These are phyloP conservation scores for Astyanax mexicanus DNA, from an alignment of 2,797 vertebrate species.

Conservation along the genomic window DNA sequence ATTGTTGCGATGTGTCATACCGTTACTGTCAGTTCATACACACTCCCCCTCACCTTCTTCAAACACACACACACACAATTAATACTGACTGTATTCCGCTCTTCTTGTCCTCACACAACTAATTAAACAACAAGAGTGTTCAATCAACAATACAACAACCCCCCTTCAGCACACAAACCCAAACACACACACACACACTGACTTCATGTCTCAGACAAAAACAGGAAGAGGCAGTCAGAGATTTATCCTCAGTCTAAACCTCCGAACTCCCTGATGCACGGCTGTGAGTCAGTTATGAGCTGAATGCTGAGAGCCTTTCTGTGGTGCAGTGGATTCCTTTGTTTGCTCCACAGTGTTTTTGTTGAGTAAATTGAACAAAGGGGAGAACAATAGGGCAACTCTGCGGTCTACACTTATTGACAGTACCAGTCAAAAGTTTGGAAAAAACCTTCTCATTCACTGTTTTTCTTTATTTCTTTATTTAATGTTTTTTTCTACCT, in stretches of 20 bases:
- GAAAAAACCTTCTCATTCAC: too few relatives aligned
- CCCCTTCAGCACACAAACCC: constrained; percentile 24
- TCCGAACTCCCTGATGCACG: constrained; percentile 11
- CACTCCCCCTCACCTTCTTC: background rate
- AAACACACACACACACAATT: background rate
- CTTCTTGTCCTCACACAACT: background rate
- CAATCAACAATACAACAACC: constrained; percentile 17
- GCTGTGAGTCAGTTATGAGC: constrained; percentile 22
- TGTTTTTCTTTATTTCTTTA: too few relatives aligned
- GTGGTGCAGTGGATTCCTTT: background rate
- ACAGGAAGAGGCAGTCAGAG: constrained; percentile 28
- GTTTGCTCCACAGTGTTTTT: background rate
- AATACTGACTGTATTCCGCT: background rate
- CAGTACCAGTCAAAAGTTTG: too few relatives aligned
- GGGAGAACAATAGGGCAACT: background rate
- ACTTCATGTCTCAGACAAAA: constrained; percentile 29
- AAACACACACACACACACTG: constrained; percentile 34
- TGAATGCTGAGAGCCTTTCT: background rate
- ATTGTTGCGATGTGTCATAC: constrained; percentile 25
- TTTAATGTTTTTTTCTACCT: too few relatives aligned
- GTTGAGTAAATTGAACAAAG: background rate
- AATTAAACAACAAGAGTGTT: background rate
- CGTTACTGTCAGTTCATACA: constrained; percentile 34
- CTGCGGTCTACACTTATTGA: background rate
- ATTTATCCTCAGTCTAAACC: constrained; percentile 16